These are phyloP conservation scores for Gadopsis bispinosus DNA, from an alignment of 2,797 vertebrate species.

Conservation along the genomic window DNA sequence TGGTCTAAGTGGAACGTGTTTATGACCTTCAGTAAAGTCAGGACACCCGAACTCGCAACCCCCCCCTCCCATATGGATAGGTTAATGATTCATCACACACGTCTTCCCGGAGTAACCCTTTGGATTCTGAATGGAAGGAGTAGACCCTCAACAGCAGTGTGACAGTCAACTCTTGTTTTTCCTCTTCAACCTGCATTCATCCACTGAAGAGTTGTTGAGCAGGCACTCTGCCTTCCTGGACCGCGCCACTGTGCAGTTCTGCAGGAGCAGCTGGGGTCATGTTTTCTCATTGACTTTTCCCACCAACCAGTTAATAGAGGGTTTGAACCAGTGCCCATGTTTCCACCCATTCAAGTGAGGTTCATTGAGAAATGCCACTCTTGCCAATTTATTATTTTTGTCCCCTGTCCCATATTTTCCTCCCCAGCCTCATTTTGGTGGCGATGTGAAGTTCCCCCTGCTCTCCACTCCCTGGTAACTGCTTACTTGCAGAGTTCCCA, in stretches of 20 bases:
- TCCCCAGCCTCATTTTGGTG: conserved; percentile 32
- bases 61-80: conserved; percentile 7
- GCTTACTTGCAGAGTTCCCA: conserved; percentile 79
- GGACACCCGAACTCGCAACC: conserved; percentile 41
- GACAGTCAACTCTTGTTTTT: not conserved
- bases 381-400: conserved; percentile 18
- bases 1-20: conserved; percentile 17
- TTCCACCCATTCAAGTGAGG: conserved; percentile 31
- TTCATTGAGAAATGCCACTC: conserved; percentile 58
- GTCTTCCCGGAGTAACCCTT: conserved; percentile 46
- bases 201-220: conserved; percentile 6
- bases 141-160: conserved; percentile 1
- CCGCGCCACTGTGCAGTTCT: not conserved
- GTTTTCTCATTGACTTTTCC: conserved; percentile 44
- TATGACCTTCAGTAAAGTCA: conserved; percentile 55
- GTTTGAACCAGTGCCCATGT: not conserved
- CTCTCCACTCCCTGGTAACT: conserved; percentile 76
- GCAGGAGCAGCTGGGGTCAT: not conserved
- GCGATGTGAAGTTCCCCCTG: conserved; percentile 47
- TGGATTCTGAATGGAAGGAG: conserved; percentile 17
- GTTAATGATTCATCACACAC: conserved; percentile 35
- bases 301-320: conserved; percentile 21
- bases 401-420: conserved; percentile 38
- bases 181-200: conserved; percentile 8
- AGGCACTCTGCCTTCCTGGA: not conserved